A percentile compares a stretch with the other conserved stretches of the same genome.
Conservation (phyloP, 2,113 vertebrate species). For the Setophaga petechia region DNA sequence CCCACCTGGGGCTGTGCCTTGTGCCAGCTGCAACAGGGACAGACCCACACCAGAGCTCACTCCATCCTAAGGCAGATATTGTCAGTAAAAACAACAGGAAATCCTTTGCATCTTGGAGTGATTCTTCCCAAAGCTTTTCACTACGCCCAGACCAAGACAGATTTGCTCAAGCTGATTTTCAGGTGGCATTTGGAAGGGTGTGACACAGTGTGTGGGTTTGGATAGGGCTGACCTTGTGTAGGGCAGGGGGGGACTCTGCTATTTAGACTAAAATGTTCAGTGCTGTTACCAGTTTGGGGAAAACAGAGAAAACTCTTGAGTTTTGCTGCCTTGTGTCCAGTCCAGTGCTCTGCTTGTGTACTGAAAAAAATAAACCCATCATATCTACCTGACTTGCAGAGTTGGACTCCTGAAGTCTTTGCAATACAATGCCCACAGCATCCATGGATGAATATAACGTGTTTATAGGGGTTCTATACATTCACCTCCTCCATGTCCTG, state of each 20-base stretch:
- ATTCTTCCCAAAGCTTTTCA: neutral
- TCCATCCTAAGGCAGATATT: neutral
- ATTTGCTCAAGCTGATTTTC: neutral
- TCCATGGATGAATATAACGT: rapidly evolving
- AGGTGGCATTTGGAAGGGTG: neutral
- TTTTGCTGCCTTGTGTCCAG: neutral
- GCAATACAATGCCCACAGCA: neutral
- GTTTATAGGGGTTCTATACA: neutral
- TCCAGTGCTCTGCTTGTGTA: neutral
- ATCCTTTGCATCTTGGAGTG: neutral
- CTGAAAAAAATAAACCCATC: neutral
- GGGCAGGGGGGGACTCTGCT: neutral
- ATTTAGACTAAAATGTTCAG: neutral
- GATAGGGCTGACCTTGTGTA: neutral
- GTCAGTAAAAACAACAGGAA: neutral
- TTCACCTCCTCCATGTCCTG: neutral
- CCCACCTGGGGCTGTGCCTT: neutral
- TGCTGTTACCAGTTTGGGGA: neutral
- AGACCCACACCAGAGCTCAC: neutral
- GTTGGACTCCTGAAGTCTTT: neutral
- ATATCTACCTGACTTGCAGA: neutral
- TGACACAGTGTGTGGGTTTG: neutral
- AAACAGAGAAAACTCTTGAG: neutral
- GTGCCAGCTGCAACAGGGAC: neutral
- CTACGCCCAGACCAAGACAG: neutral